Evolutionary conservation across 2,797 vertebrate species (phyloP), one percentile per base, ranked within the genome.

Genomic region (Sebastiscus albofasciatus): DNA sequence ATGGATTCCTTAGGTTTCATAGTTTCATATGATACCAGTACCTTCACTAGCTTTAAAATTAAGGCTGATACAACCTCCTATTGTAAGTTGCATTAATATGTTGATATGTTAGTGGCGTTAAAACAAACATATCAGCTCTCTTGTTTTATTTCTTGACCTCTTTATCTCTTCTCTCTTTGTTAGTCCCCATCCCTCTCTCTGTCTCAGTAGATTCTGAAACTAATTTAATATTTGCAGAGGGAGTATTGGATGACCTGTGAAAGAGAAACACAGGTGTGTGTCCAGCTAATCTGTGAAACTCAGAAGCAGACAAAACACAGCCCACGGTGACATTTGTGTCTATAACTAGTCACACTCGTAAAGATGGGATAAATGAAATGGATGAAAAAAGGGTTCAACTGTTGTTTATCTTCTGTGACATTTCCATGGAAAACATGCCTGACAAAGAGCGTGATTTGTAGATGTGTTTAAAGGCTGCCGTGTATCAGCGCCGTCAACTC

Each of bases 221-320:
- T 69, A 68, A 84, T 89, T 79, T 83, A 60, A 88, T 85, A 84
- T 90, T 90, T 89, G 83, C 79, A 83, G 55, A 83, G 72, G 72
- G 75, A 77, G 78, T 86, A 86, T 86, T 80, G 72, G 55, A 77
- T 89, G 80, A 83, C 84, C 77, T 61, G 79, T 62, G 79, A 71
- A 86, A 80, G 49, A 36, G 71, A 82, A 89, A 87, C 80, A 78
- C 18, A 18, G 70, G 82, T 87, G 81, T 88, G 88, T 80, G 81
- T 85, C 72, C 64, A 46, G 52, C 81, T 88, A 76, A 86, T 86
- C 65, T 79, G 75, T 24, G 74, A 79, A 72, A 81, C 60, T 1
- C 79, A 66, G 26, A 58, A 20, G 59, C 72, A 62, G 79, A 80
- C 77, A 73, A 74, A 83, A 82, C 80, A 59, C 22, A 26, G 59